Base-by-base conservation (phyloP, 37 sponge, comb jelly and placozoan species). In the Chondrilla cf. caribensis region DNA sequence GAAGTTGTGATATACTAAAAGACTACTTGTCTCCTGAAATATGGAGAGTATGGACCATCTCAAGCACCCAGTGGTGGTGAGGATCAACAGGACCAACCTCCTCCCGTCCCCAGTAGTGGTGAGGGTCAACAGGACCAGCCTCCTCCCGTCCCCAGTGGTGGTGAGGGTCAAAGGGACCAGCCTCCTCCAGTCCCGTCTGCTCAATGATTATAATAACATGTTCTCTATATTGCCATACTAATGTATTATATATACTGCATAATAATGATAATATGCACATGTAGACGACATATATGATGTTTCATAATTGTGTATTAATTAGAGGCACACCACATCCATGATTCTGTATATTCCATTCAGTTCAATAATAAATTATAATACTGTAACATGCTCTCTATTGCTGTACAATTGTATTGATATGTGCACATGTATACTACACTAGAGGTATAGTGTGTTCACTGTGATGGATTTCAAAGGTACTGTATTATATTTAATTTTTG, bases 211-310 rank as follows among this genome's bases (percentile, higher is more conserved):
- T 8, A 87, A 87, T 36, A 85, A 78, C 77, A 85, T 85, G 86
- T 90, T 41, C 86, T 87, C 60, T 78, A 77, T 18, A 85, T 79
- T 39, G 58, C 71, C 31, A 60, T 77, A 28, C 91, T 91, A 47
- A 47, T 47, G 11, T 47, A 47, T 47, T 11, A 47, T 47, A 47
- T 47, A 47, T 11, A 14, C 51, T 47, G 51, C 51, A 47, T 47
- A 11, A 11, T 47, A 47, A 47, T 47, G 11, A 47, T n/a, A n/a
- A n/a, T n/a, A n/a, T 47, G 51, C 51, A 47, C 75, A 47, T 54
- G 47, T 54, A n/a, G n/a, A n/a, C n/a, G n/a, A n/a, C n/a, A n/a
- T n/a, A n/a, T n/a, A n/a, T n/a, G n/a, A n/a, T n/a, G n/a, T 79
- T 22, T 86, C 94, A 39, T 29, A 57, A 70, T 67, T 83, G 80